Evolutionary conservation across 64 coral and sea anemone genomes (phyloP).

Genomic region (Pocillopora damicornis): DNA sequence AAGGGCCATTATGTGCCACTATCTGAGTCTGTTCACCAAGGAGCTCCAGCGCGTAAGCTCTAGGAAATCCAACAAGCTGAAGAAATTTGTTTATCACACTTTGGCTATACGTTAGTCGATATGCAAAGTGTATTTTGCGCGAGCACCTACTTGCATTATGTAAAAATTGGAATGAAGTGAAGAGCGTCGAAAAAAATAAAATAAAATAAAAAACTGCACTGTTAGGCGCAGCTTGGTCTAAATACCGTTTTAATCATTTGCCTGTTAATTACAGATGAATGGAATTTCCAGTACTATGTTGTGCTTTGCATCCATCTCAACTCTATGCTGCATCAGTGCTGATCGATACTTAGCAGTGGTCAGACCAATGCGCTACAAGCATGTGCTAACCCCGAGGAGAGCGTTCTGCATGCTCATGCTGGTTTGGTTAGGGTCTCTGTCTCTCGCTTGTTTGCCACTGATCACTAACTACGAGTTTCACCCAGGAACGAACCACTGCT

Average conservation of each 20-base stretch:
- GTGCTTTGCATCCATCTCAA: slow-evolving; percentile 69
- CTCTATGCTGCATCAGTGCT: slow-evolving; percentile 83
- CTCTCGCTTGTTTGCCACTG: slow-evolving; percentile 61
- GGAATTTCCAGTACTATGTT: slow-evolving; percentile 74
- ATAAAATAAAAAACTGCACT: too few species aligned
- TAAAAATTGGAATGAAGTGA: too few species aligned
- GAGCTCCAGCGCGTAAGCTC: too few species aligned
- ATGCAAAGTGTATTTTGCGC: too few species aligned
- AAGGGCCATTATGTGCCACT: too few species aligned
- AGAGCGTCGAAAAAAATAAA: too few species aligned
- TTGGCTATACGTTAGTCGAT: too few species aligned
- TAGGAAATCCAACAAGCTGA: too few species aligned
- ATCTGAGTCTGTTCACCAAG: too few species aligned
- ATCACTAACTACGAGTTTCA: slow-evolving; percentile 62
- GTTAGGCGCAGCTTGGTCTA: too few species aligned
- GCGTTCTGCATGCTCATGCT: slow-evolving; percentile 56
- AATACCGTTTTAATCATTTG: neutral
- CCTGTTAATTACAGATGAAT: slow-evolving; percentile 64
- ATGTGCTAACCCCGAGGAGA: slow-evolving; percentile 45
- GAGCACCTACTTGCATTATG: too few species aligned
- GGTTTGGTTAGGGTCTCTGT: slow-evolving; percentile 51
- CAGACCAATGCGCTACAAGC: slow-evolving; percentile 75
- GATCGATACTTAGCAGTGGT: slow-evolving; percentile 92
- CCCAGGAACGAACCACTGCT: slow-evolving; percentile 80
- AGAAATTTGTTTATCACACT: too few species aligned